A percentile compares a stretch with the other conserved stretches of the same genome.
These are phyloP conservation scores for Noctua fimbriata DNA, from an alignment of 2,888 invertebrate species.

Conservation along the genomic window DNA sequence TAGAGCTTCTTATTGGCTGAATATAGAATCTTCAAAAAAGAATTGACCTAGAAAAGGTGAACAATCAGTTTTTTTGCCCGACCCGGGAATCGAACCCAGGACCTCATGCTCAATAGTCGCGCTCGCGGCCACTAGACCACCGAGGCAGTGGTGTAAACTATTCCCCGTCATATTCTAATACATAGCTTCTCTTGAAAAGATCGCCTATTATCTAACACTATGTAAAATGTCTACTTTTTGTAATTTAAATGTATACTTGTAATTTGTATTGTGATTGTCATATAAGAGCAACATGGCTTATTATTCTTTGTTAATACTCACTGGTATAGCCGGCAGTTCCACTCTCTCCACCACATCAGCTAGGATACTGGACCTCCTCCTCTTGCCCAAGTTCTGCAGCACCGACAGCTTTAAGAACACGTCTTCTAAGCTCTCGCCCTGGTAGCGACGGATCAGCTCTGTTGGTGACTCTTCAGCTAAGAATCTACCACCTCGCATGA, in stretches of 20 bases:
- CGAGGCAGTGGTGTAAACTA: too few species aligned
- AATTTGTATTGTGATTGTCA: too few species aligned
- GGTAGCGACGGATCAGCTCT: constrained; percentile 93
- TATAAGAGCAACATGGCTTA: not conserved
- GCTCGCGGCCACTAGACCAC: too few species aligned
- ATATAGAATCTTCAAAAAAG: not conserved
- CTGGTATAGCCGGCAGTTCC: constrained; percentile 91
- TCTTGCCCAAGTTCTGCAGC: constrained; percentile 95
- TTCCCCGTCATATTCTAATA: too few species aligned
- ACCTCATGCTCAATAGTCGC: too few species aligned
- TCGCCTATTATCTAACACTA: too few species aligned
- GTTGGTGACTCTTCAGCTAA: constrained; percentile 95
- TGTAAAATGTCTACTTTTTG: too few species aligned
- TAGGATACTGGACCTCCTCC: constrained; percentile 94
- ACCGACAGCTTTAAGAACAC: constrained; percentile 95
- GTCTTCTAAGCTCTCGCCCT: constrained; percentile 93
- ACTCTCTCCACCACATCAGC: constrained; percentile 93
- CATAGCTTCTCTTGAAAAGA: too few species aligned
- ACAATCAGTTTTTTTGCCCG: not conserved
- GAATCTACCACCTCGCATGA: constrained; percentile 95
- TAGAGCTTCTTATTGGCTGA: too few species aligned
- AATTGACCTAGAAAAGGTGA: not conserved
- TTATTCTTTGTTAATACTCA: constrained; percentile 75
- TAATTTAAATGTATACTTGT: too few species aligned
- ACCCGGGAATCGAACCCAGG: too few species aligned